These are phyloP conservation scores for Mustela lutreola DNA, from an alignment of 2,113 vertebrate species.

Conservation along the genomic window DNA sequence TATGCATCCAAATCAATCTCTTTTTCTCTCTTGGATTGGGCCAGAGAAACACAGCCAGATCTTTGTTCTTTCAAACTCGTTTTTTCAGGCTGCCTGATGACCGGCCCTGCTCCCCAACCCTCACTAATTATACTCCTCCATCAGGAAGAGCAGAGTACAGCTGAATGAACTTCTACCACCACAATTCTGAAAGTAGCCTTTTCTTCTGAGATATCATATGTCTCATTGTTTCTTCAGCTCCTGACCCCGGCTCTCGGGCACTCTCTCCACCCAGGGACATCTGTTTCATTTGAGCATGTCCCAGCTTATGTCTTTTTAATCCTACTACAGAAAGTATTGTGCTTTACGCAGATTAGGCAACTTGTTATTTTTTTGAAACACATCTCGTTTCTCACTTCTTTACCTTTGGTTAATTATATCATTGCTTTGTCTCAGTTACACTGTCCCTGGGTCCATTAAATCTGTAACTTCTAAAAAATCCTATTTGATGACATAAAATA, in stretches of 20 bases:
- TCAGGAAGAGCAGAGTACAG: not conserved
- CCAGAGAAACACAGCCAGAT: not conserved
- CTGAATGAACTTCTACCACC: not conserved
- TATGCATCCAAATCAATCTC: not conserved
- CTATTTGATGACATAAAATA: not conserved
- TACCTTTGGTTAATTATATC: constrained; percentile 6
- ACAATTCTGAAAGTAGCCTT: not conserved
- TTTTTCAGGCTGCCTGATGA: not conserved
- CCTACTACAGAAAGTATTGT: not conserved
- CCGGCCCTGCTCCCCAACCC: not conserved
- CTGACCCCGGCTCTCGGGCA: rapidly evolving
- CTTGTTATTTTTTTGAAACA: not conserved
- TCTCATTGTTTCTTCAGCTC: not conserved
- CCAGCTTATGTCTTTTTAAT: not conserved
- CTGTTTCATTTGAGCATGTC: not conserved
- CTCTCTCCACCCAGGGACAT: rapidly evolving
- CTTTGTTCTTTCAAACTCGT: not conserved
- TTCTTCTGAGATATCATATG: rapidly evolving
- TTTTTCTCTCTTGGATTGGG: not conserved
- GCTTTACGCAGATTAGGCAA: not conserved
- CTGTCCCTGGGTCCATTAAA: not conserved
- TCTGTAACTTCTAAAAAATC: not conserved
- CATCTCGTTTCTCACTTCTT: not conserved
- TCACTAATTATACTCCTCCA: not conserved
- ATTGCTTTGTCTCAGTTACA: not conserved